These are phyloP conservation scores for Hyles vespertilio DNA, from an alignment of 1,140 invertebrate species.

Conservation along the genomic window DNA sequence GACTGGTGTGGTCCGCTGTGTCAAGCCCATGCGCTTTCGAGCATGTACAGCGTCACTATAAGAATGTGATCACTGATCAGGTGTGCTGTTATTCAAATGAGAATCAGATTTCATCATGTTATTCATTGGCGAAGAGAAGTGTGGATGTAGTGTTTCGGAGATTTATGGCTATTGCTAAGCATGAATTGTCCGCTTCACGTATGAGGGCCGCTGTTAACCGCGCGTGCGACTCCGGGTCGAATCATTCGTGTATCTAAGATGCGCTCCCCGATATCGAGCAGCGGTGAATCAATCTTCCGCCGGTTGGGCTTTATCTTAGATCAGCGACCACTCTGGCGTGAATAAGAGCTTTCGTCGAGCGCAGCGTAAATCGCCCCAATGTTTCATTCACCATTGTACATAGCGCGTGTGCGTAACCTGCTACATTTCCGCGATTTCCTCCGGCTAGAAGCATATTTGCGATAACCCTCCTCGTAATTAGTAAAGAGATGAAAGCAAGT, in stretches of 20 bases:
- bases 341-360: conserved; percentile 35
- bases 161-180: conserved; percentile 55
- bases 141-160: conserved; percentile 41
- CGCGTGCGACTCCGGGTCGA: conserved; percentile 38
- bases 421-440: conserved; percentile 16
- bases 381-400: conserved; percentile 5
- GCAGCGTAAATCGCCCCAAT: conserved; percentile 21
- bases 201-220: conserved; percentile 20
- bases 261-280: conserved; percentile 39
- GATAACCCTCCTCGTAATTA: conserved; percentile 51
- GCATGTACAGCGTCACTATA: conserved; percentile 24
- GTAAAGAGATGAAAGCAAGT: conserved; percentile 36
- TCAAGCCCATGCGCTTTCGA: not conserved
- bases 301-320: conserved; percentile 47
- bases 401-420: conserved; percentile 2
- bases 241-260: conserved; percentile 53
- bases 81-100: conserved; percentile 46
- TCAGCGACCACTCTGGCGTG: conserved; percentile 37
- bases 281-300: conserved; percentile 61
- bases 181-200: conserved; percentile 40
- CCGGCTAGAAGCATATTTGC: conserved; percentile 22
- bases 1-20: conserved; percentile 40
- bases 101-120: conserved; percentile 53
- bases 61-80: conserved; percentile 35
- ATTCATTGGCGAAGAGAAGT: conserved; percentile 28